These are phyloP conservation scores for Cephalopterus ornatus DNA, from an alignment of 2,113 vertebrate genomes.

Conservation along the genomic window DNA sequence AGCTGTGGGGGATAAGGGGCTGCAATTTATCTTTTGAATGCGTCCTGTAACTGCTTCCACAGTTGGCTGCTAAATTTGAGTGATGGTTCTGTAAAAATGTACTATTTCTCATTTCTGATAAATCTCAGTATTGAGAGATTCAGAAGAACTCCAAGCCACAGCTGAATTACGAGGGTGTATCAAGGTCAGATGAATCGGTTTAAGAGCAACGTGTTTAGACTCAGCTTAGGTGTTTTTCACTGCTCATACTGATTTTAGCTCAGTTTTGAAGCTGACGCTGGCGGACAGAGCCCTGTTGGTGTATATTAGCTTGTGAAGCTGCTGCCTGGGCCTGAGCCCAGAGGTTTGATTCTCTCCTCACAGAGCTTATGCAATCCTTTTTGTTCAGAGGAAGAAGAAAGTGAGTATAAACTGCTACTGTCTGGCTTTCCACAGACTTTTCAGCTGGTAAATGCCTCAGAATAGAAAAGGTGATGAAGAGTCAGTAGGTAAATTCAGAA, in stretches of 20 bases:
- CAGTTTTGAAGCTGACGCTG: neutral
- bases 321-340: neutral
- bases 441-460: neutral
- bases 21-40: neutral
- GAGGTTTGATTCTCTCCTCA: neutral
- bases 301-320: neutral
- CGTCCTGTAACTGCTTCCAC: neutral
- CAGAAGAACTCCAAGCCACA: neutral
- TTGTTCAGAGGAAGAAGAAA: neutral
- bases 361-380: neutral
- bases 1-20: neutral
- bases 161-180: neutral
- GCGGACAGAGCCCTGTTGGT: neutral
- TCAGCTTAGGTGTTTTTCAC: neutral
- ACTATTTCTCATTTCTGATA: neutral
- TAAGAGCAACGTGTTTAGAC: neutral
- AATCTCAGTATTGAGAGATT: neutral
- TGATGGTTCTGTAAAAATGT: neutral
- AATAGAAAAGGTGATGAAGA: neutral
- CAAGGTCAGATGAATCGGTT: neutral
- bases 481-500: neutral
- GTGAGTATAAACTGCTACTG: neutral
- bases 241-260: neutral
- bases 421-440: neutral
- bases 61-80: neutral